These are phyloP conservation scores for Siderastrea siderea DNA, from an alignment of 92 coral and sea anemone species.

Conservation along the genomic window DNA sequence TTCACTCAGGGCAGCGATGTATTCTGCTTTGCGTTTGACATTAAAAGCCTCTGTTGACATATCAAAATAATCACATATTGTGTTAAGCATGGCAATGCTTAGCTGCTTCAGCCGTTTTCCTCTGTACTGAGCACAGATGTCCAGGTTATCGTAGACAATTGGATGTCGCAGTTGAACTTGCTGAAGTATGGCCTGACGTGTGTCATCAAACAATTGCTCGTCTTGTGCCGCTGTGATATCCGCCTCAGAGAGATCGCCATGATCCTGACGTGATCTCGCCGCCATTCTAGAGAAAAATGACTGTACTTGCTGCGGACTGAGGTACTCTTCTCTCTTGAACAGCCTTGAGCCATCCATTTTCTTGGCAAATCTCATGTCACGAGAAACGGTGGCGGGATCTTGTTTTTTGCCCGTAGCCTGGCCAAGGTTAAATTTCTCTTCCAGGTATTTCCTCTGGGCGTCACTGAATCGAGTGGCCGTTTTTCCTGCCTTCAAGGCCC, in stretches of 20 bases:
- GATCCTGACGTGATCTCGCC: conserved; percentile 11
- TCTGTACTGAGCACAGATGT: conserved; percentile 22
- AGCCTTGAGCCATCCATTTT: conserved; percentile 61
- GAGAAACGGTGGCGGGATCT: conserved; percentile 67
- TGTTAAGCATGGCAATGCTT: conserved; percentile 42
- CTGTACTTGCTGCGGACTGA: conserved; percentile 64
- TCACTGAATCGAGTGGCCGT: too few relatives aligned
- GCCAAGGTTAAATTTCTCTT: conserved; percentile 59
- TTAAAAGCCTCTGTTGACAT: conserved; percentile 29
- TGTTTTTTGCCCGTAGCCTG: conserved; percentile 65
- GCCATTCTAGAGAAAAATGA: conserved; percentile 69
- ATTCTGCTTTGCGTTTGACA: conserved; percentile 23
- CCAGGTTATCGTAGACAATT: conserved; percentile 30
- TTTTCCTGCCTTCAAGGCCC: too few relatives aligned
- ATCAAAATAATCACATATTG: conserved; percentile 24
- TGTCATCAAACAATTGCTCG: neutral
- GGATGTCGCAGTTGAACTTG: neutral
- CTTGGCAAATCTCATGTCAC: conserved; percentile 66
- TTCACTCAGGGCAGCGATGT: conserved; percentile 1
- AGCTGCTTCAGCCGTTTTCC: conserved; percentile 18
- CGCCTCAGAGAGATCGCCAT: neutral
- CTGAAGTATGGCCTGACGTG: neutral
- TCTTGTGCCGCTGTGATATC: neutral
- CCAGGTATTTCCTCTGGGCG: too few relatives aligned
- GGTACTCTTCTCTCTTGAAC: conserved; percentile 49